Evolutionary conservation across 1,140 invertebrate species (phyloP).

Genomic region (Drosophila ficusphila): DNA sequence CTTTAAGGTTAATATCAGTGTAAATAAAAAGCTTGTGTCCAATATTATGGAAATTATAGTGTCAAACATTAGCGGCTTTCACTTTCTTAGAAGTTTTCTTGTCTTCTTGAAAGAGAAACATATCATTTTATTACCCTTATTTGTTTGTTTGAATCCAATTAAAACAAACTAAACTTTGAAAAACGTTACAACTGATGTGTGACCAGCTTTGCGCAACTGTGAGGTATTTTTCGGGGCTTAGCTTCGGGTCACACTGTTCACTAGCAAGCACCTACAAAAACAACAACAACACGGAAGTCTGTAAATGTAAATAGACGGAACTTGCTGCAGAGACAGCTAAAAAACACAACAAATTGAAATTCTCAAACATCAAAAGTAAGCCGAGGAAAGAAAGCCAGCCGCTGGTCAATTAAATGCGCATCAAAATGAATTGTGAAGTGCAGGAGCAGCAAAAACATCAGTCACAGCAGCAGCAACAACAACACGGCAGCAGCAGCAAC

Average conservation of each 20-base stretch:
- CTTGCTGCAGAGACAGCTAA: slow-evolving; percentile 65
- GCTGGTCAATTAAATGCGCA: slow-evolving; percentile 65
- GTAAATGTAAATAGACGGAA: slow-evolving; percentile 78
- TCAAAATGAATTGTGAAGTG: slow-evolving; percentile 73
- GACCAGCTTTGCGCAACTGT: background rate
- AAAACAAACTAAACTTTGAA: background rate
- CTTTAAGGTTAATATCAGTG: no score
- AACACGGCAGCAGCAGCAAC: slow-evolving; percentile 51
- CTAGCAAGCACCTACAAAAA: slow-evolving; percentile 34
- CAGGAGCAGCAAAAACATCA: slow-evolving; percentile 62
- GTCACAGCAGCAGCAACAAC: slow-evolving; percentile 47
- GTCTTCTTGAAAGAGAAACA: no score
- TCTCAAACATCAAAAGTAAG: slow-evolving; percentile 1
- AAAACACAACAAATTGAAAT: slow-evolving; percentile 28
- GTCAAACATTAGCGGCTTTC: no score
- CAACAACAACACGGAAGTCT: slow-evolving; percentile 55
- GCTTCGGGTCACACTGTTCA: slow-evolving; percentile 13
- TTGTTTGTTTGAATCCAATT: no score
- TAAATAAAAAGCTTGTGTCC: no score
- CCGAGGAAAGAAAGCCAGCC: slow-evolving; percentile 27
- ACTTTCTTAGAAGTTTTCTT: no score
- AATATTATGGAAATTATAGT: no score
- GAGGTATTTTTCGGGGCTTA: background rate
- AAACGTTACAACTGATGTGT: background rate
- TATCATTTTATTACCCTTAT: no score